These are phyloP conservation scores for Echinops telfairi DNA, from an alignment of 2,113 vertebrate species.

Conservation along the genomic window DNA sequence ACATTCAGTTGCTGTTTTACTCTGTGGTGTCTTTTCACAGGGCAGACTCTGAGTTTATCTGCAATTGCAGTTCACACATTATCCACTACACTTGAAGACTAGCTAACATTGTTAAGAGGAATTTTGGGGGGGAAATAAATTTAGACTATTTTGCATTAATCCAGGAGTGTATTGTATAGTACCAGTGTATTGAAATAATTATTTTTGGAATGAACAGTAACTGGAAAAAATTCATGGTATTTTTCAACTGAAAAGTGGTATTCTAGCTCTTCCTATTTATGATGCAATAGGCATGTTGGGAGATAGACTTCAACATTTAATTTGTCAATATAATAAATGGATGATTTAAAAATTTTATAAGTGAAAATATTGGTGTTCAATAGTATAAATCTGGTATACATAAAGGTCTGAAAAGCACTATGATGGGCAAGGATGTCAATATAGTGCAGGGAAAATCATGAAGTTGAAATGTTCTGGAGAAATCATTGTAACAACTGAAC, in stretches of 20 bases:
- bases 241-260: background rate
- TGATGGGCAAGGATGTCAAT: rapidly evolving
- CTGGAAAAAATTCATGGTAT: background rate
- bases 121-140: constrained; percentile 25
- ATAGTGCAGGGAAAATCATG: background rate
- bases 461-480: background rate
- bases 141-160: background rate
- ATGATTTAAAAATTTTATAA: background rate
- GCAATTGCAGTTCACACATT: background rate
- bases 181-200: background rate
- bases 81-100: background rate
- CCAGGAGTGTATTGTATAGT: background rate
- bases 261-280: background rate
- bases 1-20: background rate
- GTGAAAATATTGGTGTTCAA: background rate
- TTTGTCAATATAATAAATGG: background rate
- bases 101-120: constrained; percentile 3
- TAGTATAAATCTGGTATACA: background rate
- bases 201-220: background rate
- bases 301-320: background rate
- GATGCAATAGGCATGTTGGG: background rate
- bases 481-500: background rate
- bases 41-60: background rate
- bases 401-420: background rate
- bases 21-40: background rate